These are phyloP conservation scores for Hippocampus zosterae DNA, from an alignment of 2,113 vertebrate species.

Conservation along the genomic window DNA sequence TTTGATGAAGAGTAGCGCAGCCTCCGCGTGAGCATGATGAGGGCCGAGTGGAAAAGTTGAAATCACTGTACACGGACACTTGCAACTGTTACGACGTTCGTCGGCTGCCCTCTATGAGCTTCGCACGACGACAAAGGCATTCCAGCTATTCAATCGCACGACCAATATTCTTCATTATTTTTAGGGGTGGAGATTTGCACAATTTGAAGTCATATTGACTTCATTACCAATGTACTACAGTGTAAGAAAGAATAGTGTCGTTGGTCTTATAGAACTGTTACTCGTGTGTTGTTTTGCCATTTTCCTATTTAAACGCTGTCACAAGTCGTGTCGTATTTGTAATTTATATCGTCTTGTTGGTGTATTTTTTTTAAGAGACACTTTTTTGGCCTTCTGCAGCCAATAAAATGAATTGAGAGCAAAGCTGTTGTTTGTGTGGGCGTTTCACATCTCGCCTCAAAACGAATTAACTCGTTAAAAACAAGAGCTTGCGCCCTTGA, in stretches of 20 bases:
- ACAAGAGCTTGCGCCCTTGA: too few species aligned
- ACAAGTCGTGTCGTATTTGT: slow-evolving; percentile 58
- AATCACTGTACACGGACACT: slow-evolving; percentile 36
- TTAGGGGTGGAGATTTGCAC: slow-evolving; percentile 41
- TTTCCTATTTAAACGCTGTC: slow-evolving; percentile 69
- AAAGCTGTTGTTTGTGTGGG: slow-evolving; percentile 1
- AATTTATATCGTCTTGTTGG: slow-evolving; percentile 64
- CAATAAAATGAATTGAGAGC: slow-evolving; percentile 65
- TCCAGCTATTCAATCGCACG: slow-evolving; percentile 37
- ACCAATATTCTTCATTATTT: slow-evolving; percentile 36
- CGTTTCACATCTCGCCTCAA: neutral
- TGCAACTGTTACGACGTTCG: slow-evolving; percentile 19
- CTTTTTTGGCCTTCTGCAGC: slow-evolving; percentile 46
- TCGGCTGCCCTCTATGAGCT: slow-evolving; percentile 1
- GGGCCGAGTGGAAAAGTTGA: slow-evolving; percentile 36
- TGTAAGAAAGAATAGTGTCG: slow-evolving; percentile 38
- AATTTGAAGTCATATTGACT: slow-evolving; percentile 77
- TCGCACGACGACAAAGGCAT: slow-evolving; percentile 16
- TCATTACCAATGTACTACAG: slow-evolving; percentile 41
- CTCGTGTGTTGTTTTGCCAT: slow-evolving; percentile 30
- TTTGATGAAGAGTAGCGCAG: slow-evolving; percentile 22
- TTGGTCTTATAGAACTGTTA: slow-evolving; percentile 35
- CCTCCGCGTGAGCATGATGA: slow-evolving; percentile 24
- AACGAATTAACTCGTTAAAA: neutral
- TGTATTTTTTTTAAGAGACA: slow-evolving; percentile 38